phyloP scores from a whole-genome alignment of 2,888 invertebrate genomes.

The Andrena camellia region DNA sequence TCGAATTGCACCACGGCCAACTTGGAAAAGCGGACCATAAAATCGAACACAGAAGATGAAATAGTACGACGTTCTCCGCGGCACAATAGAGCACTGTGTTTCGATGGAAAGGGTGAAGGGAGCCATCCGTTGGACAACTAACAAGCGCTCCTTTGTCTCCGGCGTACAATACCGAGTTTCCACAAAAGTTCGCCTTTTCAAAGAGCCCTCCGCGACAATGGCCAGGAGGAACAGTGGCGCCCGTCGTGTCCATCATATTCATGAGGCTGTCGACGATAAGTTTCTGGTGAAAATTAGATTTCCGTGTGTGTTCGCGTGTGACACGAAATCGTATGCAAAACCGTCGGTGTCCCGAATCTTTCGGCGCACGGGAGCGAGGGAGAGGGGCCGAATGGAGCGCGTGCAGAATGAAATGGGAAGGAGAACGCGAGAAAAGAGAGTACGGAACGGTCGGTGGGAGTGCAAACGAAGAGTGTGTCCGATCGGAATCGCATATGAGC shows the following conservation, averaged over 20 bases:
- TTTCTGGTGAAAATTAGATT: conserved; percentile 81
- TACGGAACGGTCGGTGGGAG: conserved; percentile 59
- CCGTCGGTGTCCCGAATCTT: conserved; percentile 79
- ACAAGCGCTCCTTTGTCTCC: conserved; percentile 13
- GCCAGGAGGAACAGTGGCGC: neutral
- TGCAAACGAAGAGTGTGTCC: conserved; percentile 66
- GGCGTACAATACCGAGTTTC: conserved; percentile 22
- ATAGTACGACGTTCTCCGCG: neutral
- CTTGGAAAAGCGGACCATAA: neutral
- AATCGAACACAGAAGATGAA: neutral
- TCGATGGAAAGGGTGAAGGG: conserved; percentile 12
- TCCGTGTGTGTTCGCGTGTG: conserved; percentile 79
- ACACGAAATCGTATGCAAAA: conserved; percentile 81
- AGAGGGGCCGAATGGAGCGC: neutral
- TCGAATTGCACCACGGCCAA: neutral
- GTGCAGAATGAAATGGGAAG: conserved; percentile 54
- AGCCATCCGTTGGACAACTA: neutral
- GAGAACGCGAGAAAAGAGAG: conserved; percentile 65
- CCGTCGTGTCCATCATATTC: conserved; percentile 15
- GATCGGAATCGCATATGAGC: conserved; percentile 75
- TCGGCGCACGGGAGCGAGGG: conserved; percentile 45
- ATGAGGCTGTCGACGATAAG: conserved; percentile 21
- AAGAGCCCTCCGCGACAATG: conserved; percentile 14
- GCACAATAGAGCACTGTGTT: neutral
- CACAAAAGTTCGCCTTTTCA: neutral